Evolutionary conservation across 2,888 invertebrate species (phyloP).

Genomic region (Dorcus parallelipipedus): DNA sequence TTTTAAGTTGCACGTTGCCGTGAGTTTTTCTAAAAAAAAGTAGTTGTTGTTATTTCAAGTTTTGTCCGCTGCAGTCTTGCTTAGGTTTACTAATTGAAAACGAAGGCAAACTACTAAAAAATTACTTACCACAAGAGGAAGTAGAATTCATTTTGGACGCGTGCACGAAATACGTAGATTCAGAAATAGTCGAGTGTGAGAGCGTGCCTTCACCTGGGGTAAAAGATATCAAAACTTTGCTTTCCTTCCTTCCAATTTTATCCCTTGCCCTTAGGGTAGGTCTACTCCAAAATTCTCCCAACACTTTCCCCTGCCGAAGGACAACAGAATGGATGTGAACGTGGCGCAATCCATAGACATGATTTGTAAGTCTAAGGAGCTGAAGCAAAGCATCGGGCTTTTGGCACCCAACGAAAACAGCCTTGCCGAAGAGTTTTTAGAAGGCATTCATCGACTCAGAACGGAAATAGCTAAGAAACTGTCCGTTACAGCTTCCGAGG

Average conservation of each 20-base stretch:
- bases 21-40: constrained; percentile 16
- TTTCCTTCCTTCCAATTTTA: not conserved
- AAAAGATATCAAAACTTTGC: not conserved
- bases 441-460: constrained; percentile 20
- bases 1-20: constrained; percentile 51
- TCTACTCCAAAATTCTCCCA: too few species aligned
- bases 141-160: constrained; percentile 20
- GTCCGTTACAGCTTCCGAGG: constrained; percentile 51
- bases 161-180: constrained; percentile 16
- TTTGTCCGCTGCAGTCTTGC: constrained; percentile 14
- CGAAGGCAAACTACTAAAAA: constrained; percentile 19
- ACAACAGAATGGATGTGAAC: not conserved
- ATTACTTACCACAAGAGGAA: constrained; percentile 15
- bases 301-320: not conserved
- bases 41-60: not conserved
- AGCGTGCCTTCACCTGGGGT: too few species aligned
- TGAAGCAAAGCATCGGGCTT: not conserved
- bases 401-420: too few species aligned
- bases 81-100: constrained; percentile 20
- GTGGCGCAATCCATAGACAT: not conserved
- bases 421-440: too few species aligned
- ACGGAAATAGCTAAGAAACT: constrained; percentile 49
- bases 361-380: not conserved
- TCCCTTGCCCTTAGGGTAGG: too few species aligned
- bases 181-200: not conserved